Percentiles rank a stretch among this genome's conserved stretches.
Evolutionary conservation across 1,140 invertebrate genomes (phyloP).

Genomic region (Drosophila littoralis): DNA sequence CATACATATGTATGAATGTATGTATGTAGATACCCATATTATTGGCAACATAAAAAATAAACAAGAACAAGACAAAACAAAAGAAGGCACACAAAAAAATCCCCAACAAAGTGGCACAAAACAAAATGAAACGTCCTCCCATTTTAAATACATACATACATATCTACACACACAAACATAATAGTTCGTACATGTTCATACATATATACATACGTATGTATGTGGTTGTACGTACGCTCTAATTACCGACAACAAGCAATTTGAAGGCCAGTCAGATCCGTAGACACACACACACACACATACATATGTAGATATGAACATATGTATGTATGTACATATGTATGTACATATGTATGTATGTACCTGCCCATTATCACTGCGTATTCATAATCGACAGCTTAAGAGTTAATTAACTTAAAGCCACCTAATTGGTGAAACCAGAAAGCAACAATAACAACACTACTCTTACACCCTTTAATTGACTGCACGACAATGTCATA

Average conservation of each 20-base stretch:
- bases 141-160: constrained; percentile 3
- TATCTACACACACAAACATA: constrained; percentile 1
- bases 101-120: constrained; percentile 11
- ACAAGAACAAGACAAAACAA: constrained; percentile 34
- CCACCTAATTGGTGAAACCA: constrained; percentile 52
- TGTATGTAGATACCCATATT: background rate
- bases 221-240: constrained; percentile 32
- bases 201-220: background rate
- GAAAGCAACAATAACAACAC: constrained; percentile 26
- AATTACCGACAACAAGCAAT: constrained; percentile 68
- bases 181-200: background rate
- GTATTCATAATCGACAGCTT: constrained; percentile 51
- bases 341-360: background rate
- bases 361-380: constrained; percentile 40
- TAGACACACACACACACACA: constrained; percentile 6
- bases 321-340: background rate
- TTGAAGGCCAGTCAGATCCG: constrained; percentile 37
- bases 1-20: too few species aligned
- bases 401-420: constrained; percentile 65
- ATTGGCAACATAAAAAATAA: constrained; percentile 49
- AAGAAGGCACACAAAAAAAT: background rate
- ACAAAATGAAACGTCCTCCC: constrained; percentile 14
- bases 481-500: constrained; percentile 33
- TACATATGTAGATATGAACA: too few species aligned
- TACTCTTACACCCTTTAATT: constrained; percentile 28